A percentile compares a stretch with the other conserved stretches of the same genome.
Conservation (phyloP, 2,888 invertebrate genomes). For the Agriopis marginaria region DNA sequence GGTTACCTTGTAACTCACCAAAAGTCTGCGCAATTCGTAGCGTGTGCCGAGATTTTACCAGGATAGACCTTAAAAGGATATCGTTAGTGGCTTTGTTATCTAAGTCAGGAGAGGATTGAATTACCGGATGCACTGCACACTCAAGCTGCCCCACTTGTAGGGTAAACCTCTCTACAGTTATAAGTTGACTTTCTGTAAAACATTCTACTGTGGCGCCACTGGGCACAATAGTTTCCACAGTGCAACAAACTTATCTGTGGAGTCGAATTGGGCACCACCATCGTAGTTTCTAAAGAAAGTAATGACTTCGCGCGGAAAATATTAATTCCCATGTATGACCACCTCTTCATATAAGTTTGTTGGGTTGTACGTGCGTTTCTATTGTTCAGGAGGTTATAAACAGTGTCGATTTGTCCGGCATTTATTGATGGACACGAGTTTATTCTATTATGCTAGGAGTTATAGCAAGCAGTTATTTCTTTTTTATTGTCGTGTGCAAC, state of each 20-base stretch:
- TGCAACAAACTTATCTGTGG: not conserved
- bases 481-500: not conserved
- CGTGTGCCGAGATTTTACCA: too few relatives aligned
- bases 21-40: too few relatives aligned
- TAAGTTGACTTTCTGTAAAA: too few relatives aligned
- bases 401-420: constrained; percentile 14
- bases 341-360: not conserved
- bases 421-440: constrained; percentile 25
- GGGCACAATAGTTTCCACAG: not conserved
- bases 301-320: not conserved
- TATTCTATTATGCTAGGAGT: constrained; percentile 5
- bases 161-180: not conserved
- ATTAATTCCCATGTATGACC: not conserved
- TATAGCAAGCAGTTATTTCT: not conserved
- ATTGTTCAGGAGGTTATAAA: constrained; percentile 23
- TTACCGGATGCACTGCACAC: too few relatives aligned
- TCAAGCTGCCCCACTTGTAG: not conserved
- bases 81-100: too few relatives aligned
- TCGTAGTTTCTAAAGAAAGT: not conserved
- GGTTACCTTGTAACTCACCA: too few relatives aligned
- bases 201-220: too few relatives aligned
- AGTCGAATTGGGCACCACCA: not conserved
- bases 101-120: too few relatives aligned
- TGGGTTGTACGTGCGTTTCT: not conserved
- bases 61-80: too few relatives aligned